A percentile compares a stretch with the other conserved stretches of the same genome.
phyloP scores from a whole-genome alignment of 2,797 vertebrate species.

The Vipera ursinii region DNA sequence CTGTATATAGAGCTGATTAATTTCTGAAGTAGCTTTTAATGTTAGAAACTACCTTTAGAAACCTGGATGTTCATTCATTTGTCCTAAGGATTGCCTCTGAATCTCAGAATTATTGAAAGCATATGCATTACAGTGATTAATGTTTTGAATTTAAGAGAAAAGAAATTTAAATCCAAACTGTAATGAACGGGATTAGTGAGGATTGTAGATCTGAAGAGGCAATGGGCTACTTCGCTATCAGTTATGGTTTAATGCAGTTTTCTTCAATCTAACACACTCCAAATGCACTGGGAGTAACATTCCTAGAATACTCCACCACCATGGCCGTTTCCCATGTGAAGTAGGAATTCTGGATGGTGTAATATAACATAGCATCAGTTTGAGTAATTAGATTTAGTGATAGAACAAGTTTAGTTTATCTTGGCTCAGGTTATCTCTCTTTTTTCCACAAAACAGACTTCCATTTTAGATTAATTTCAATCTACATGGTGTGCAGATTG shows the following conservation, averaged over 20 bases:
- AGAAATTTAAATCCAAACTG: constrained; percentile 39
- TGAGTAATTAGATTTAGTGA: background rate
- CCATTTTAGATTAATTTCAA: background rate
- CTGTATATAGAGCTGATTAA: background rate
- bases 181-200: constrained; percentile 42
- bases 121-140: constrained; percentile 35
- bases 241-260: background rate
- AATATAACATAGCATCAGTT: background rate
- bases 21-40: background rate
- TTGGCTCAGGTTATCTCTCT: background rate
- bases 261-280: background rate
- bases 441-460: background rate
- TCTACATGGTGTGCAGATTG: background rate
- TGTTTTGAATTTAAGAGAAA: constrained; percentile 35
- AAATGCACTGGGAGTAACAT: background rate
- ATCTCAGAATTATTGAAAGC: constrained; percentile 31
- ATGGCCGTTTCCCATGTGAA: background rate
- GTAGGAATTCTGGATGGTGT: background rate
- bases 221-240: background rate
- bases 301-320: background rate
- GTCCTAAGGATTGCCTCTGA: background rate
- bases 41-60: background rate
- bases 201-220: background rate
- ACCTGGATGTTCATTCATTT: background rate
- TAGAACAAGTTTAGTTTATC: background rate